Base-by-base conservation (phyloP, 2,113 vertebrate genomes). In the Emydura subglobosa region DNA sequence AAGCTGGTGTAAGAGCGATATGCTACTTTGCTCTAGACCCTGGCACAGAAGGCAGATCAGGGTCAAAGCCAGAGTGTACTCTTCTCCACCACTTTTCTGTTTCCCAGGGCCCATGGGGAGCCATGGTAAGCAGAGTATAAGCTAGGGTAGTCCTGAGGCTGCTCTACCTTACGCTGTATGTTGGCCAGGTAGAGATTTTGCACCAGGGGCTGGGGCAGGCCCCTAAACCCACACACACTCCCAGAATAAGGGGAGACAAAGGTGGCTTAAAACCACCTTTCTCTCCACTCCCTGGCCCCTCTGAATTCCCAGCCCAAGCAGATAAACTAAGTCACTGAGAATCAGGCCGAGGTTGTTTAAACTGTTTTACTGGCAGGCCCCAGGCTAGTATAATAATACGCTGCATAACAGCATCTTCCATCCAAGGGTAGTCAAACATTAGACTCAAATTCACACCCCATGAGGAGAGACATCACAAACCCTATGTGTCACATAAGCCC, bases 401-500 rank as follows among this genome's bases (percentile, higher is more conserved):
- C 0, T 31, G 39, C 27, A 12, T 1, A 4, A 39, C 9, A 72
- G 3, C 21, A 59, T 50, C 1, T 29, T n/a, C 76, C 79, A 79
- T 34, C 59, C 55, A 19, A 76, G 5, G 12, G 22, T 10, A 16
- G 4, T n/a, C 57, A 61, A 34, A 61, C 29, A 47, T 76, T 54
- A 61, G 7, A 27, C 17, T 49, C 11, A 0, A 0, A 55, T 10
- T 49, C 61, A 21, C 61, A 21, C 2, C 13, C n/a, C 29, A 2
- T 12, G 42, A 14, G 49, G n/a, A 88, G 92, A 87, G 4, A 19
- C 47, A 50, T 10, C 5, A 29, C n/a, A 39, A 39, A 81, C n/a
- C 65, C n/a, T 34, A 68, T n/a, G 34, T 21, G 55, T 17, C 49
- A 49, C 17, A 51, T 10, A 21, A 25, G 34, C 39, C 4, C 59